Base-by-base conservation (phyloP, 53 echinoderm and acorn worm genomes). In the Astropecten irregularis region DNA sequence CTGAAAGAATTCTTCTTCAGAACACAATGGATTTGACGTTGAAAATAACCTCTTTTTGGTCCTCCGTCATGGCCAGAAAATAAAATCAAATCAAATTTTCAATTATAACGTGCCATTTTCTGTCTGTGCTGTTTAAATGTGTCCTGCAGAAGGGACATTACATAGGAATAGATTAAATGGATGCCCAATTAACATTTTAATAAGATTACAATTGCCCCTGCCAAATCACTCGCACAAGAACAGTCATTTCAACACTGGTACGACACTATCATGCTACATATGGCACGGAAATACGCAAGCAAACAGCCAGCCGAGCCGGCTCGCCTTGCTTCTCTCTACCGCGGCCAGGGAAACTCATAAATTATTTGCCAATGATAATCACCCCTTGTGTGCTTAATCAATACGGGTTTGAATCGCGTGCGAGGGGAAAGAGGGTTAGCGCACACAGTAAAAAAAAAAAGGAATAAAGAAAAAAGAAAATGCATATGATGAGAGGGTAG, bases 101-200 rank as follows among this genome's bases (percentile, higher is more conserved):
- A n/a, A n/a, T n/a, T n/a, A n/a, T n/a, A n/a, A n/a, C n/a, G n/a
- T n/a, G n/a, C n/a, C n/a, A n/a, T n/a, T n/a, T n/a, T n/a, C n/a
- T n/a, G n/a, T n/a, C n/a, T n/a, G n/a, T n/a, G n/a, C n/a, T n/a
- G n/a, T n/a, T n/a, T n/a, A n/a, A n/a, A n/a, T n/a, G n/a, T n/a
- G n/a, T n/a, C n/a, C n/a, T n/a, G n/a, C n/a, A n/a, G n/a, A n/a
- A n/a, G n/a, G n/a, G n/a, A n/a, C n/a, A n/a, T n/a, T n/a, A n/a
- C n/a, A n/a, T n/a, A n/a, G n/a, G n/a, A n/a, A n/a, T n/a, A n/a
- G n/a, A n/a, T n/a, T n/a, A n/a, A n/a, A n/a, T n/a, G n/a, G n/a
- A n/a, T n/a, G n/a, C n/a, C 62, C 60, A 79, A 79, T 79, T 79
- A 62, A 79, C 61, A 79, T 79, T 79, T 79, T 79, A 79, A 79